These are phyloP conservation scores for Orycteropus afer DNA, from an alignment of 2,113 vertebrate genomes.

Conservation along the genomic window DNA sequence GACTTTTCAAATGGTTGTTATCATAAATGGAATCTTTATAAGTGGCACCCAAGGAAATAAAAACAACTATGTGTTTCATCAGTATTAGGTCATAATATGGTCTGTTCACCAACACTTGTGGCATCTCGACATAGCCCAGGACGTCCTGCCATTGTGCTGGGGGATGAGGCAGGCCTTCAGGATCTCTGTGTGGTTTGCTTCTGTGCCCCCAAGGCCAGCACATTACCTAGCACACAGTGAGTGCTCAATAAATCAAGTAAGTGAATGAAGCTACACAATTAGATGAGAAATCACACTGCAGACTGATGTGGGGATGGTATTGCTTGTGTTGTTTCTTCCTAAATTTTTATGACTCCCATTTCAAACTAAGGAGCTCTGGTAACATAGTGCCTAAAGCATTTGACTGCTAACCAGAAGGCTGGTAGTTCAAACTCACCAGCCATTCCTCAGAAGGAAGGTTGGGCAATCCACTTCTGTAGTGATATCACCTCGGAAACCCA, in stretches of 20 bases:
- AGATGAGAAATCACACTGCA: not conserved
- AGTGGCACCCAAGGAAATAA: constrained; percentile 9
- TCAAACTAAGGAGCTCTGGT: not conserved
- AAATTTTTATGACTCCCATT: not conserved
- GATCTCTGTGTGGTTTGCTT: not conserved
- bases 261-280: not conserved
- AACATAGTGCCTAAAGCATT: too few relatives aligned
- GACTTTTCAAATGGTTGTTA: constrained; percentile 31
- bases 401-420: too few relatives aligned
- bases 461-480: too few relatives aligned
- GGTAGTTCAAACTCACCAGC: too few relatives aligned
- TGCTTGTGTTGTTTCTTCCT: not conserved
- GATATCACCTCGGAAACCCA: too few relatives aligned
- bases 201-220: not conserved
- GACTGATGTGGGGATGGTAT: not conserved
- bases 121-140: constrained; percentile 3
- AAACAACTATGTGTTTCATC: not conserved
- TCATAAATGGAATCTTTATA: constrained; percentile 2
- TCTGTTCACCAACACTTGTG: not conserved
- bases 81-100: not conserved
- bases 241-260: not conserved
- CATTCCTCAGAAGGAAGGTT: too few relatives aligned
- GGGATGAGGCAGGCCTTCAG: not conserved
- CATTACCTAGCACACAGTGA: not conserved
- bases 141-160: not conserved